A percentile compares a stretch with the other conserved stretches of the same genome.
These are phyloP conservation scores for Anas bahamensis DNA, from an alignment of 2,797 vertebrate genomes.

Conservation along the genomic window DNA sequence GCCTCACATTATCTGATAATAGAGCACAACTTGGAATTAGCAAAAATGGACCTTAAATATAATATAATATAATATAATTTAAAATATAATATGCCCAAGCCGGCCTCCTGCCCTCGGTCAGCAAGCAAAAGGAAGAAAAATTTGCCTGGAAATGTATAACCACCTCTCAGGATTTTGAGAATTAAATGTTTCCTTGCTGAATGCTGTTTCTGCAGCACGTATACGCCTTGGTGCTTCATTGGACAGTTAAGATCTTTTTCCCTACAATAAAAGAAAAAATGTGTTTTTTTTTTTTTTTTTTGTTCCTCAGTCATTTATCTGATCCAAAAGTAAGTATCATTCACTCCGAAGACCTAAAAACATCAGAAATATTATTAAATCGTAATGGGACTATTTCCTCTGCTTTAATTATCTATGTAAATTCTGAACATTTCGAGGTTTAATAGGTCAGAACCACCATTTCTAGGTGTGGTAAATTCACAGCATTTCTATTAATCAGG, in stretches of 20 bases:
- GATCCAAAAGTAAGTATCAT: background rate
- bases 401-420: background rate
- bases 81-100: too few relatives aligned
- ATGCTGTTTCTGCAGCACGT: background rate
- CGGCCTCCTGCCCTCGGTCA: too few relatives aligned
- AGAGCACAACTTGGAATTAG: background rate
- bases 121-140: background rate
- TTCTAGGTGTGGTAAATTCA: background rate
- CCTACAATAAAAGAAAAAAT: background rate
- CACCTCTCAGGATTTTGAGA: background rate
- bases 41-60: background rate
- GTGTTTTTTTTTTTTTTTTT: accelerated
- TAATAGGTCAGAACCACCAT: background rate
- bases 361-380: background rate
- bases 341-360: background rate
- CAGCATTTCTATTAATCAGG: background rate
- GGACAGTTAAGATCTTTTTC: background rate
- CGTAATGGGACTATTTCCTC: background rate
- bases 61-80: too few relatives aligned
- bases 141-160: background rate
- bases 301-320: background rate
- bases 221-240: accelerated
- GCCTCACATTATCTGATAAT: background rate
- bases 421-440: background rate
- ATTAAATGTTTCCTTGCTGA: background rate